Conservation (phyloP, 2,888 invertebrate species). For the Rhaphigaster nebulosa region DNA sequence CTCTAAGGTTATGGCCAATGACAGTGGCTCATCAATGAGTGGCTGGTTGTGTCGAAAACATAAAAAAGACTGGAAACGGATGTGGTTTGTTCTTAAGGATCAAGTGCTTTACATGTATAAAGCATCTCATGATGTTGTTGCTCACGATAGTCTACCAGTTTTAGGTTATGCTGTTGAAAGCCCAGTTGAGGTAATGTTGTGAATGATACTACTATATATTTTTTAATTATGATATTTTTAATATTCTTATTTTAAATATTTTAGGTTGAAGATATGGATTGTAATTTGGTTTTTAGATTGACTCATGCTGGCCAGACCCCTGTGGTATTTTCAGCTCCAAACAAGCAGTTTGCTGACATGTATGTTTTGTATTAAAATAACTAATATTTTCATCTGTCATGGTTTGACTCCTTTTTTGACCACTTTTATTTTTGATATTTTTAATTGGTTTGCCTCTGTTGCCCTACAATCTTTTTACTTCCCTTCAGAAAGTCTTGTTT, state of each 20-base stretch:
- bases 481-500: too few species aligned
- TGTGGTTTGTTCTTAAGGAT: slow-evolving; percentile 74
- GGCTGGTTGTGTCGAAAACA: slow-evolving; percentile 70
- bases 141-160: slow-evolving; percentile 71
- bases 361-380: slow-evolving; percentile 64
- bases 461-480: too few species aligned
- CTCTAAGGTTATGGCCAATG: slow-evolving; percentile 71
- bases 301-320: slow-evolving; percentile 70
- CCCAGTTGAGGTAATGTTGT: slow-evolving; percentile 40
- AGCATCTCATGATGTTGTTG: slow-evolving; percentile 73
- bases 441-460: too few species aligned
- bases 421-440: too few species aligned
- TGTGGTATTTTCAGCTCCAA: slow-evolving; percentile 70
- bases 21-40: slow-evolving; percentile 71
- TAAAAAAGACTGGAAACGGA: slow-evolving; percentile 71
- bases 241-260: slow-evolving; percentile 61
- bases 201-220: background rate
- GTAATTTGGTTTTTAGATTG: slow-evolving; percentile 70
- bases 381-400: background rate
- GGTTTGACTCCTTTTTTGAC: too few species aligned
- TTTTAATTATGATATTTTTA: slow-evolving; percentile 17
- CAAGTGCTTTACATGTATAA: slow-evolving; percentile 71
- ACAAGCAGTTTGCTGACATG: slow-evolving; percentile 68
- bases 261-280: slow-evolving; percentile 68
- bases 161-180: slow-evolving; percentile 70